Evolutionary conservation across 2,797 vertebrate species (phyloP).

Genomic region (Sternotherus odoratus): DNA sequence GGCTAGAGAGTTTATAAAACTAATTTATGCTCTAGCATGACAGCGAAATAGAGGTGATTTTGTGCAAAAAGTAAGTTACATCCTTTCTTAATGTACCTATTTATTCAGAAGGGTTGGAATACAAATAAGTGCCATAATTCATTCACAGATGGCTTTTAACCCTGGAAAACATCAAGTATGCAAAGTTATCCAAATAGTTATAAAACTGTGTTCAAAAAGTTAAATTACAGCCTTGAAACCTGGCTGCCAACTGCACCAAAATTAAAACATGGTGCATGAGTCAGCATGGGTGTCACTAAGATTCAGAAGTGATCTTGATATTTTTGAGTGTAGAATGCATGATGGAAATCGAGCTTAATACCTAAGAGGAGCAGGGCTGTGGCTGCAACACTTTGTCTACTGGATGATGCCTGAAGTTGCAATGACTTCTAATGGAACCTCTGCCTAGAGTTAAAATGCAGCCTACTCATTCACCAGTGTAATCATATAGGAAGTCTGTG

Average conservation of each 20-base stretch:
- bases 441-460: neutral
- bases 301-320: neutral
- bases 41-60: conserved; percentile 36
- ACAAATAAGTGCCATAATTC: conserved; percentile 37
- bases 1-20: neutral
- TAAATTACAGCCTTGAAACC: conserved; percentile 11
- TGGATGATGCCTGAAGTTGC: rapidly evolving
- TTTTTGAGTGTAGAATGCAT: neutral
- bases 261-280: neutral
- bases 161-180: conserved; percentile 44
- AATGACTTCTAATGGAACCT: neutral
- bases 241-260: neutral
- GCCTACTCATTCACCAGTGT: rapidly evolving
- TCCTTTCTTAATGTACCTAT: conserved; percentile 15
- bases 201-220: conserved; percentile 19
- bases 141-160: neutral
- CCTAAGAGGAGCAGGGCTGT: neutral
- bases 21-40: conserved; percentile 3
- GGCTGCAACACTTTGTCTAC: neutral
- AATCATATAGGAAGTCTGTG: conserved; percentile 33
- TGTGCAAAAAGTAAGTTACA: conserved; percentile 48
- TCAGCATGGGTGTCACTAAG: conserved; percentile 12
- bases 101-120: conserved; percentile 39
- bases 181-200: neutral
- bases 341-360: neutral